Conservation (phyloP, 23 tunicate genomes). For the Oikopleura dioica region DNA sequence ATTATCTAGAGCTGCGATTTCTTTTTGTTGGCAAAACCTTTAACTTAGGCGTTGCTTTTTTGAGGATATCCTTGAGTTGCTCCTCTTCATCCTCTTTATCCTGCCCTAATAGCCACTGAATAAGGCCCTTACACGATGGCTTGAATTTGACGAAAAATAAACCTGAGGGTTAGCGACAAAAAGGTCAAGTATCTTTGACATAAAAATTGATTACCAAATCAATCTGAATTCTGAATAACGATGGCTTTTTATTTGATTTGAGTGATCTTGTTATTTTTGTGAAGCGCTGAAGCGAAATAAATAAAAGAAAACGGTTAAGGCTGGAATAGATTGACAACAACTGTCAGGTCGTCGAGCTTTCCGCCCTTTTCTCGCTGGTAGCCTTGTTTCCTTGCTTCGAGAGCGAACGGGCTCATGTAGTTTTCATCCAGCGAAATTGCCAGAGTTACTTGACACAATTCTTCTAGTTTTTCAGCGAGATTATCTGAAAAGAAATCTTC, state of each 20-base stretch:
- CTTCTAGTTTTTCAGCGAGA: constrained; percentile 2
- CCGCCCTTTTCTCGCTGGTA: constrained; percentile 1
- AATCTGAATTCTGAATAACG: too few species aligned
- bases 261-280: too few species aligned
- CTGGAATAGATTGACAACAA: not conserved
- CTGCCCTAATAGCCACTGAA: not conserved
- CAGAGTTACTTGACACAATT: not conserved
- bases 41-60: not conserved
- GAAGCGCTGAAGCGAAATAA: too few species aligned
- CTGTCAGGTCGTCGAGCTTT: not conserved
- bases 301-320: too few species aligned
- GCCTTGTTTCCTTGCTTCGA: not conserved
- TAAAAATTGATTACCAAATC: too few species aligned
- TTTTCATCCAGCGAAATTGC: not conserved
- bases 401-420: not conserved
- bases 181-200: too few species aligned
- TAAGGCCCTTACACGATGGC: too few species aligned
- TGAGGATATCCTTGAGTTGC: not conserved
- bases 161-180: too few species aligned
- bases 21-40: too few species aligned
- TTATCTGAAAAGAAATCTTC: not conserved
- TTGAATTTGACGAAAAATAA: too few species aligned
- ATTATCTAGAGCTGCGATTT: too few species aligned
- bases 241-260: too few species aligned
- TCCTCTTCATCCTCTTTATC: not conserved